Percentiles rank a stretch among this genome's conserved stretches.
Conservation (phyloP, 2,888 invertebrate species). For the Aromia moschata region DNA sequence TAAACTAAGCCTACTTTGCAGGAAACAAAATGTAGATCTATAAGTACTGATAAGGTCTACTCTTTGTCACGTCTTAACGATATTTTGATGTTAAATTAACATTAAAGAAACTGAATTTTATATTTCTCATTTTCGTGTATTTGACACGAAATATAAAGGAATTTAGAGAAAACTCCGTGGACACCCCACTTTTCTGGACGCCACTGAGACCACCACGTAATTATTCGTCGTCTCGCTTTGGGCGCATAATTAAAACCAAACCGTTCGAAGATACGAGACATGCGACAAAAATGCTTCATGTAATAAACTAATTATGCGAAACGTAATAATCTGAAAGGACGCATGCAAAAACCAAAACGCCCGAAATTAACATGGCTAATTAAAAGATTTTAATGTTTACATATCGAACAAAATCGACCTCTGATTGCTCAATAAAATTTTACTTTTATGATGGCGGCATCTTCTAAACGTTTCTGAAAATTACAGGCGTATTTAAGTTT, state of each 20-base stretch:
- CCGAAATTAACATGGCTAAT: constrained; percentile 22
- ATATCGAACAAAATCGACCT: constrained; percentile 16
- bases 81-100: no score
- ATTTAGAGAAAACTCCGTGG: no score
- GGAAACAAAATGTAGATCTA: no score
- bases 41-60: no score
- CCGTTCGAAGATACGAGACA: constrained; percentile 5
- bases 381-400: constrained; percentile 22
- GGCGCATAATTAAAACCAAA: constrained; percentile 16
- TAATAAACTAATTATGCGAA: constrained; percentile 13
- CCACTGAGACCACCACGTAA: neutral
- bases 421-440: constrained; percentile 25
- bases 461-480: no score
- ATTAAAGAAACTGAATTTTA: no score
- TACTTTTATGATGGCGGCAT: constrained; percentile 16
- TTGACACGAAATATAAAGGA: no score
- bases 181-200: no score
- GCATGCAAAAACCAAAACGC: constrained; percentile 19
- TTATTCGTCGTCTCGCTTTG: constrained; percentile 10
- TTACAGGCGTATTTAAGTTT: no score
- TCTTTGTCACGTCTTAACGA: no score
- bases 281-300: neutral
- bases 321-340: constrained; percentile 14
- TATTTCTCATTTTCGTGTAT: no score
- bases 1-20: no score